phyloP scores from a whole-genome alignment of 1,140 invertebrate genomes.

The Drosophila repletoides region DNA sequence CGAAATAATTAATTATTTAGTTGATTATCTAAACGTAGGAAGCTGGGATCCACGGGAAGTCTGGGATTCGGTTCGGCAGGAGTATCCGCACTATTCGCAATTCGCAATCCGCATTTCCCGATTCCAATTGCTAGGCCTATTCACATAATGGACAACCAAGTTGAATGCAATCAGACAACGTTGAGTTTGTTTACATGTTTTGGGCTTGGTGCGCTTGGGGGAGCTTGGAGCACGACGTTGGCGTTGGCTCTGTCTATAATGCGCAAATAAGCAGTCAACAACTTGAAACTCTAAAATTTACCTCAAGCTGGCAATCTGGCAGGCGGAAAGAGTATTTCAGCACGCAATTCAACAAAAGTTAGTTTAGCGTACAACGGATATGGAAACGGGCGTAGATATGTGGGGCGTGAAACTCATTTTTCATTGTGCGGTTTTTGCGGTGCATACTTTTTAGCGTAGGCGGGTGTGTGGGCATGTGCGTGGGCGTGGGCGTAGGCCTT shows the following conservation, averaged over 20 bases:
- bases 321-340: too few species aligned
- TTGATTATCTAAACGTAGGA: conserved; percentile 75
- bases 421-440: conserved; percentile 55
- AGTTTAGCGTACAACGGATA: conserved; percentile 4
- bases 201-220: too few species aligned
- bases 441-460: conserved; percentile 56
- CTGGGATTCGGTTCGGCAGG: conserved; percentile 10
- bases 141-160: conserved; percentile 35
- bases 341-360: conserved; percentile 30
- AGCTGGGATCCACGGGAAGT: too few species aligned
- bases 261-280: conserved; percentile 76
- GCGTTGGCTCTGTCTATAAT: conserved; percentile 50
- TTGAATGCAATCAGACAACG: conserved; percentile 47
- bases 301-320: conserved; percentile 46
- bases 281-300: conserved; percentile 67
- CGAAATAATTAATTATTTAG: conserved; percentile 78
- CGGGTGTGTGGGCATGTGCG: too few species aligned
- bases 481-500: conserved; percentile 45
- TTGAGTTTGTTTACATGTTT: conserved; percentile 46
- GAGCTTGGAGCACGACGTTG: too few species aligned
- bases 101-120: conserved; percentile 10
- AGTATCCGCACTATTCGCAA: conserved; percentile 1
- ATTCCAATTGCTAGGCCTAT: conserved; percentile 38
- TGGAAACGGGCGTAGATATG: conserved; percentile 3
- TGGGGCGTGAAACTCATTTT: conserved; percentile 66